A percentile compares a stretch with the other conserved stretches of the same genome.
Evolutionary conservation across 2,113 vertebrate species (phyloP).

Genomic region (Passer montanus): DNA sequence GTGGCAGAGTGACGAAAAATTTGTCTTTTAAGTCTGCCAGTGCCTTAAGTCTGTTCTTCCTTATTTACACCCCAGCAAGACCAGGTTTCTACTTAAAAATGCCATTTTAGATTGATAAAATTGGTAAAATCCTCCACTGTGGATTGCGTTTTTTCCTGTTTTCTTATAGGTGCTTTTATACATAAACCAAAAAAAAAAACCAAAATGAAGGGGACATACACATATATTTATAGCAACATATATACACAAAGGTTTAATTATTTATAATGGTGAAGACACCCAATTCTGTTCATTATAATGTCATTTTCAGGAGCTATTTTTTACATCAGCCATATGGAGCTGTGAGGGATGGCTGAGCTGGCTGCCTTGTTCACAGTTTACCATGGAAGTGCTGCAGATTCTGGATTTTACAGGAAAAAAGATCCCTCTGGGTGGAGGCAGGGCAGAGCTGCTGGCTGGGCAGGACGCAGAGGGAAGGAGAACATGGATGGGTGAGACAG

Average conservation of each 20-base stretch:
- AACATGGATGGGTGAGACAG: rapidly evolving
- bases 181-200: not conserved
- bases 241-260: not conserved
- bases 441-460: not conserved
- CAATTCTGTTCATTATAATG: not conserved
- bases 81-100: not conserved
- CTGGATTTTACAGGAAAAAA: not conserved
- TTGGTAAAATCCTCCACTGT: not conserved
- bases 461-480: no score
- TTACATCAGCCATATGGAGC: constrained; percentile 19
- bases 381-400: not conserved
- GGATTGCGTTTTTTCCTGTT: not conserved
- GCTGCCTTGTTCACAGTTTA: constrained; percentile 10
- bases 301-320: constrained; percentile 22
- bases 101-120: not conserved
- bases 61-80: not conserved
- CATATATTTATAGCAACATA: not conserved
- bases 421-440: not conserved
- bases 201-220: not conserved
- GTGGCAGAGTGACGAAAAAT: rapidly evolving
- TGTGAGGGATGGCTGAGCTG: constrained; percentile 2
- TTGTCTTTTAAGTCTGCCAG: not conserved
- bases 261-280: not conserved
- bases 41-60: not conserved
- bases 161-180: rapidly evolving